Evolutionary conservation across 2,113 vertebrate species (phyloP).

Genomic region (Mesitornis unicolor): DNA sequence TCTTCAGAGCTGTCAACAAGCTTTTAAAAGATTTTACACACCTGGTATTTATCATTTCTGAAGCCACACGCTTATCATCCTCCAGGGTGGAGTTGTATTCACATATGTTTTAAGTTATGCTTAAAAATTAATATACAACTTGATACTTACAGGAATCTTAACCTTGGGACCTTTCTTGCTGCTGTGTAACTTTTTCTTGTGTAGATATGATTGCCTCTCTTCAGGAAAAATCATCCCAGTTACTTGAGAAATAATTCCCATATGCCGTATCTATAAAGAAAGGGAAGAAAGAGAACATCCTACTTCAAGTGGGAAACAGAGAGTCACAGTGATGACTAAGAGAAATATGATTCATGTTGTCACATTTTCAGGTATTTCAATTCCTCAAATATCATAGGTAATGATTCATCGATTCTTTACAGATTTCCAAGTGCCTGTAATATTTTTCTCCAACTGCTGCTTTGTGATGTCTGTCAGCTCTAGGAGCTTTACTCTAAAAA

Average conservation of each 20-base stretch:
- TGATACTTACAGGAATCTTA: neutral
- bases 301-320: neutral
- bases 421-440: neutral
- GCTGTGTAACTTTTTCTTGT: neutral
- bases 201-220: neutral
- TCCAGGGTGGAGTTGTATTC: neutral
- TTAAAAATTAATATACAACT: neutral
- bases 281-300: neutral
- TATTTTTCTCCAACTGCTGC: neutral
- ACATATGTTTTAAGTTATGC: neutral
- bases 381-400: neutral
- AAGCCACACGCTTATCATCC: neutral
- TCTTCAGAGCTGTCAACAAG: constrained; percentile 7
- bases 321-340: constrained; percentile 34
- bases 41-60: constrained; percentile 6
- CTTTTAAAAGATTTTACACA: neutral
- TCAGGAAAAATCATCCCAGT: neutral
- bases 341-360: constrained; percentile 41
- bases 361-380: constrained; percentile 27
- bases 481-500: neutral
- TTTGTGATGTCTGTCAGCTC: neutral
- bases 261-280: neutral
- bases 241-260: neutral
- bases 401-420: neutral
- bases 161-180: neutral